Percentiles rank a stretch among this genome's conserved stretches.
phyloP scores from a whole-genome alignment of 1,140 invertebrate species.

The Mylabris phalerata region DNA sequence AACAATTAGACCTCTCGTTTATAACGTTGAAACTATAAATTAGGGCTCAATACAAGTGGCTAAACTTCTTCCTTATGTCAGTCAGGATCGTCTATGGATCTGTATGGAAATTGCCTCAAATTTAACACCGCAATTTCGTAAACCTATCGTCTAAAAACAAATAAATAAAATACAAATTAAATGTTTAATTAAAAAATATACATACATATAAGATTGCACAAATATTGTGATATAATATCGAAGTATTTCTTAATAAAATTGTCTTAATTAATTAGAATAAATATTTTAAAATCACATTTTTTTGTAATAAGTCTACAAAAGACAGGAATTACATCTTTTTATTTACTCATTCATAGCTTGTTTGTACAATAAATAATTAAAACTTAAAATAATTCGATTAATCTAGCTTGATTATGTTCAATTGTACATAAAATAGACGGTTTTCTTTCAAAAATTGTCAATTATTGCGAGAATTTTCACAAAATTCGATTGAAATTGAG shows the following conservation, averaged over 20 bases:
- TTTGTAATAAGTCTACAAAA: too few species aligned
- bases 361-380: too few species aligned
- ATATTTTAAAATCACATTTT: neutral
- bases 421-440: too few species aligned
- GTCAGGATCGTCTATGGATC: conserved; percentile 34
- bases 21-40: neutral
- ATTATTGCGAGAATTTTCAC: too few species aligned
- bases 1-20: conserved; percentile 2
- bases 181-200: neutral
- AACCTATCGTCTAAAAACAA: conserved; percentile 27
- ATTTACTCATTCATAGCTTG: too few species aligned
- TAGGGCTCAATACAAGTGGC: conserved; percentile 43
- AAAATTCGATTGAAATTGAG: too few species aligned
- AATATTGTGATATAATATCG: conserved; percentile 12
- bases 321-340: too few species aligned
- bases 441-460: too few species aligned
- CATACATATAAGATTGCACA: neutral
- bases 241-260: neutral
- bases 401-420: too few species aligned
- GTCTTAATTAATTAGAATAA: neutral
- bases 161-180: neutral
- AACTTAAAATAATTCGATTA: too few species aligned
- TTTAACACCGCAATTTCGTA: conserved; percentile 25
- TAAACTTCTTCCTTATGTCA: conserved; percentile 38
- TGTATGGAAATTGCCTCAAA: conserved; percentile 34